Evolutionary conservation across 2,797 vertebrate genomes (phyloP).

Genomic region (Sebastes vulpes): DNA sequence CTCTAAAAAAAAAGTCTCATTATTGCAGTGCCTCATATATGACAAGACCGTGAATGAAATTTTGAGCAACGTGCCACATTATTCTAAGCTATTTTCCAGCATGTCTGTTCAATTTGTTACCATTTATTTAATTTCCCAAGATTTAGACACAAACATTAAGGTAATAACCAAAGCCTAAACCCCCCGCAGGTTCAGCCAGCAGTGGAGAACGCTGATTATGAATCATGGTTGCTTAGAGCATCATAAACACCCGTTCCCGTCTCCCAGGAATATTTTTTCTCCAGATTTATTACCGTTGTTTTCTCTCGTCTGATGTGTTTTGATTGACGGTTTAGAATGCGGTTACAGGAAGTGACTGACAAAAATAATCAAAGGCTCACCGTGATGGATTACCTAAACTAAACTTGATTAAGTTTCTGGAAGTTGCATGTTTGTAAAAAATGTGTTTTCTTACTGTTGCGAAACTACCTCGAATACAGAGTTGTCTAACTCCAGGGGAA

Average conservation of each 20-base stretch:
- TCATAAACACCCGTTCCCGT: conserved; percentile 9
- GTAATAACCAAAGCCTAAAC: conserved; percentile 26
- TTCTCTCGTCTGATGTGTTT: conserved; percentile 3
- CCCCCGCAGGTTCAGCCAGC: conserved; percentile 33
- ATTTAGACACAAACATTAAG: conserved; percentile 26
- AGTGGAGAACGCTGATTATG: conserved; percentile 37
- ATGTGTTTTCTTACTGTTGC: background rate
- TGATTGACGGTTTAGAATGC: conserved; percentile 35
- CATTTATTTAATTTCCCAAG: conserved; percentile 33
- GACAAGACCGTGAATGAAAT: background rate
- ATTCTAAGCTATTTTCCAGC: conserved; percentile 9
- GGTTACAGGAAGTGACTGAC: background rate
- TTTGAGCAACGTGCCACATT: background rate
- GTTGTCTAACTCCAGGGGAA: background rate
- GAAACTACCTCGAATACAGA: background rate
- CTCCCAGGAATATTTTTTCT: conserved; percentile 10
- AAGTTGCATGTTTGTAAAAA: background rate
- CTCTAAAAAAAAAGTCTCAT: background rate
- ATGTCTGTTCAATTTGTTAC: conserved; percentile 33
- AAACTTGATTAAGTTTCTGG: conserved; percentile 16
- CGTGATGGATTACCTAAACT: conserved; percentile 16
- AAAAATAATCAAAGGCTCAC: conserved; percentile 33
- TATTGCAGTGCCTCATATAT: background rate
- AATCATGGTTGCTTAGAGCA: conserved; percentile 14
- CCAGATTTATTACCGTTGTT: conserved; percentile 20